Base-by-base conservation (phyloP, 2,888 invertebrate genomes). In the Autographa pulchrina region DNA sequence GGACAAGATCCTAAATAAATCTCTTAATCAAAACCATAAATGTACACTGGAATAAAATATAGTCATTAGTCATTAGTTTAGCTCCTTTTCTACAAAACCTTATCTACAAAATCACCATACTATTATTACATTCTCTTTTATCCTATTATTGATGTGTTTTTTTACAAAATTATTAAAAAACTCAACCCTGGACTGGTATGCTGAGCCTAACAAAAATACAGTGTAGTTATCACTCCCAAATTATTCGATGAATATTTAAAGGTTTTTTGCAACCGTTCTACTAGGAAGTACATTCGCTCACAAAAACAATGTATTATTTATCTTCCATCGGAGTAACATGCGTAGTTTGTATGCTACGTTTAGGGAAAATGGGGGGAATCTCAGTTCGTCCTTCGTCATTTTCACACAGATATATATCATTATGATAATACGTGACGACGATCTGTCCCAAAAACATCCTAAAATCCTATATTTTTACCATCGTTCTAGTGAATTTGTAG, bases 371-470 rank as follows among this genome's bases (percentile, higher is more conserved):
- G 54, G 35, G 32, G 41, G 25, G 43, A 18, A 67, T 48, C 16
- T 58, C 16, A 18, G 43, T 48, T 31, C 58, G 11, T 64, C 61
- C 41, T 32, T 65, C 14, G 31, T 68, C 58, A 62, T 31, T 71
- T 69, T 20, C 31, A 8, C 16, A n/a, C 66, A 25, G n/a, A 65
- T 43, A 20, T 38, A 20, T 63, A n/a, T n/a, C 70, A 81, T 81
- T 79, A 79, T 79, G 74, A 62, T 81, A 70, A 79, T 77, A 70
- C 63, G 20, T 79, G 74, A 74, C 58, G 68, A 65, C 61, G 60
- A 60, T 31, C 58, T 61, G 25, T 70, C 16, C 11, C 54, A 62
- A 70, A 67, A 70, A 74, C 74, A 68, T 41, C 20, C 20, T 61
- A 64, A 74, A 73, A 74, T 70, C 63, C 68, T 63, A 77, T 81